These are phyloP conservation scores for Empidonax alnorum DNA, from an alignment of 2,113 vertebrate genomes.

Conservation along the genomic window DNA sequence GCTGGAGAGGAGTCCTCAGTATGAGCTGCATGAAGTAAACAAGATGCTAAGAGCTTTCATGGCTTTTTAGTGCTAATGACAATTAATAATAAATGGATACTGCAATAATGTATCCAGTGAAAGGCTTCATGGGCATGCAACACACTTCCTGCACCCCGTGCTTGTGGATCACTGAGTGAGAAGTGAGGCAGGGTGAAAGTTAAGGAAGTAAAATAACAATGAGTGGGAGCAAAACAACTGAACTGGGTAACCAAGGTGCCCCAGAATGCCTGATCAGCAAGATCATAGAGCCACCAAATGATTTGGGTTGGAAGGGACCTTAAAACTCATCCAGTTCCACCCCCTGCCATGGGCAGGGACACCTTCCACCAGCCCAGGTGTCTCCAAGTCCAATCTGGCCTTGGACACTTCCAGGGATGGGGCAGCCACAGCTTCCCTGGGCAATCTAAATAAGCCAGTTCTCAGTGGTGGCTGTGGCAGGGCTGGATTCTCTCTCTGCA, in stretches of 20 bases:
- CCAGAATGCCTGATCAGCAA: background rate
- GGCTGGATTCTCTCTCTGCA: background rate
- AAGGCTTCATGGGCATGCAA: background rate
- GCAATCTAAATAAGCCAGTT: background rate
- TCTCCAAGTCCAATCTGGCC: background rate
- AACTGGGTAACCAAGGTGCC: background rate
- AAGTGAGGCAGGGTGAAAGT: background rate
- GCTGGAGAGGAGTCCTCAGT: slow-evolving; percentile 19
- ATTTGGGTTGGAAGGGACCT: background rate
- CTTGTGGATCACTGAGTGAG: background rate
- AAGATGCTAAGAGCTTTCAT: slow-evolving; percentile 57
- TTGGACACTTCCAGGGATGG: background rate
- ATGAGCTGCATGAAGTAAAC: slow-evolving; percentile 42
- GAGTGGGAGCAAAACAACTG: background rate
- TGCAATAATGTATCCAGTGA: background rate
- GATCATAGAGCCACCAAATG: background rate
- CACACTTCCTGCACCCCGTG: background rate
- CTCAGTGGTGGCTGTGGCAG: background rate
- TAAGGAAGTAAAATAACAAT: background rate
- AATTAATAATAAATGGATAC: slow-evolving; percentile 62
- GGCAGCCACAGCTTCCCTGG: background rate
- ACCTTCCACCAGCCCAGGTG: background rate
- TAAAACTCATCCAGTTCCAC: background rate
- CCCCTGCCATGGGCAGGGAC: background rate
- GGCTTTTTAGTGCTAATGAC: slow-evolving; percentile 57